Evolutionary conservation across 2,888 invertebrate genomes (phyloP).

Genomic region (Caenorhabditis doughertyi): DNA sequence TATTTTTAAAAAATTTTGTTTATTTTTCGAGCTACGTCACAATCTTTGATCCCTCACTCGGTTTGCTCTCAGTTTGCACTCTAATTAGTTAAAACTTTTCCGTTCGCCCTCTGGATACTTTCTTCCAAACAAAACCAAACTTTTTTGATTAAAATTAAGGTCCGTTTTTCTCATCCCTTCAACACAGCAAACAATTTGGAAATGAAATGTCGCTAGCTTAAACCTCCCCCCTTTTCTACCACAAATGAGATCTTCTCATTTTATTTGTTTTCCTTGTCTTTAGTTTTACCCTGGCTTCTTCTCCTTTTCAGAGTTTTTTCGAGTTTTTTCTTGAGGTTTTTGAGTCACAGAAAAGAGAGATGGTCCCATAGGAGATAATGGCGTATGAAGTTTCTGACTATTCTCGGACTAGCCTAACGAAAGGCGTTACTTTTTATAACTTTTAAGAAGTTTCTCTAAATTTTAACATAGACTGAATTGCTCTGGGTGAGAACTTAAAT

Average conservation of each 20-base stretch:
- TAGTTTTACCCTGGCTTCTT: background rate
- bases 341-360: background rate
- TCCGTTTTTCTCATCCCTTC: background rate
- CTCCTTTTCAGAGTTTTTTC: conserved; percentile 7
- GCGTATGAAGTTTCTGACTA: background rate
- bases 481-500: no score
- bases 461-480: no score
- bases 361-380: conserved; percentile 1
- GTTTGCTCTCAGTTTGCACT: background rate
- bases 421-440: no score
- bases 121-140: background rate
- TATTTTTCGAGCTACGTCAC: no score
- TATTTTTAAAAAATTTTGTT: no score
- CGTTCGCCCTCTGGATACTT: background rate
- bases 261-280: conserved; percentile 36
- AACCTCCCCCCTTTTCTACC: background rate
- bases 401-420: no score
- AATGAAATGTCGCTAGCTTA: conserved; percentile 20
- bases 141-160: conserved; percentile 34
- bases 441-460: no score
- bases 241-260: conserved; percentile 15
- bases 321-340: conserved; percentile 1
- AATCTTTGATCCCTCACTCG: background rate
- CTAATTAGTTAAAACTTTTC: background rate
- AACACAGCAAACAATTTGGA: conserved; percentile 44